These are phyloP conservation scores for Mico argentatus DNA, from an alignment of 2,797 vertebrate species.

Conservation along the genomic window DNA sequence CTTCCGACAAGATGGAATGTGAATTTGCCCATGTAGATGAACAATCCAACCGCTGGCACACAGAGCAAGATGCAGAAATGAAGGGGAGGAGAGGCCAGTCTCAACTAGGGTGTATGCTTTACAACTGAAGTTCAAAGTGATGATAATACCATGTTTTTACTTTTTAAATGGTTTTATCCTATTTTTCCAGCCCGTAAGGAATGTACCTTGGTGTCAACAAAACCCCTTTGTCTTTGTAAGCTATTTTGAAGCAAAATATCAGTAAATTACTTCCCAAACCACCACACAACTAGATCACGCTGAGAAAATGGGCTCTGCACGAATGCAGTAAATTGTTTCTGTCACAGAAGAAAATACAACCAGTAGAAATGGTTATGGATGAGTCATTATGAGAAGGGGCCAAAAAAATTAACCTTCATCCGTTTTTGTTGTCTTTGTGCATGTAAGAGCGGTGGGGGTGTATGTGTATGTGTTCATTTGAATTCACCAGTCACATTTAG, in stretches of 20 bases:
- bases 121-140: slow-evolving; percentile 77
- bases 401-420: slow-evolving; percentile 84
- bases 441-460: background rate
- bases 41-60: background rate
- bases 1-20: background rate
- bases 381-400: slow-evolving; percentile 85
- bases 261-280: slow-evolving; percentile 88
- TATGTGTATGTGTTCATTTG: slow-evolving; percentile 39
- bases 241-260: slow-evolving; percentile 87
- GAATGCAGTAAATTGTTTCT: slow-evolving; percentile 88
- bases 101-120: slow-evolving; percentile 58
- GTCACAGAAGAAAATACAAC: slow-evolving; percentile 88
- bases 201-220: slow-evolving; percentile 84
- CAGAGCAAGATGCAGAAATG: background rate
- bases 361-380: slow-evolving; percentile 85
- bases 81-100: slow-evolving; percentile 44
- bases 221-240: slow-evolving; percentile 87
- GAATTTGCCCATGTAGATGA: background rate
- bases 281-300: slow-evolving; percentile 86
- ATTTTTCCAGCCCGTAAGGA: slow-evolving; percentile 74
- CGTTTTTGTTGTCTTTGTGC: slow-evolving; percentile 73
- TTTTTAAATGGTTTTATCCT: slow-evolving; percentile 83
- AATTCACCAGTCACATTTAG: background rate
- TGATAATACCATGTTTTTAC: slow-evolving; percentile 78
- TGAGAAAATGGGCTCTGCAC: slow-evolving; percentile 89